A percentile compares a stretch with the other conserved stretches of the same genome.
phyloP scores from a whole-genome alignment of 2,797 vertebrate genomes.

The Pelochelys cantorii region DNA sequence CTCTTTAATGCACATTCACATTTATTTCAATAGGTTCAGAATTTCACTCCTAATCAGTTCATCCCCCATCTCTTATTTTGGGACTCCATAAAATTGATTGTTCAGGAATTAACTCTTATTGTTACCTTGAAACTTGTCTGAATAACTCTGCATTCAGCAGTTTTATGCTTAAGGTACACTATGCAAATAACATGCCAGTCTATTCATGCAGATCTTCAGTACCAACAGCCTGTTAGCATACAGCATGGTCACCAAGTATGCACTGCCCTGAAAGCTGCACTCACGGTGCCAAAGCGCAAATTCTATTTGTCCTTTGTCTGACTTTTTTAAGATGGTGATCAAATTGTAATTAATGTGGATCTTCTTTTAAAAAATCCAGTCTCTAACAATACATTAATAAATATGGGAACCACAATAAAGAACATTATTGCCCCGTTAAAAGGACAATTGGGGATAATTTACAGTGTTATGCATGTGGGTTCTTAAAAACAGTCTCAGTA shows the following conservation, averaged over 20 bases:
- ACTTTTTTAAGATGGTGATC: not conserved
- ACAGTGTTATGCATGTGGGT: not conserved
- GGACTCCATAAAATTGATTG: constrained; percentile 48
- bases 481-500: constrained; percentile 14
- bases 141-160: not conserved
- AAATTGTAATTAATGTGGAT: not conserved
- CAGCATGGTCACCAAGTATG: not conserved
- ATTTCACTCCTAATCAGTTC: not conserved
- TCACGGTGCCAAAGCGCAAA: fast-evolving
- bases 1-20: not conserved
- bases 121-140: not conserved
- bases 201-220: not conserved
- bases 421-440: not conserved
- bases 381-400: not conserved
- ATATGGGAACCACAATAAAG: not conserved
- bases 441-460: not conserved
- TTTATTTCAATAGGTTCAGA: not conserved
- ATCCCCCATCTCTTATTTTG: constrained; percentile 36
- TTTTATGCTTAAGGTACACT: not conserved
- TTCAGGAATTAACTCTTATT: constrained; percentile 56
- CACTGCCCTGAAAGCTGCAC: not conserved
- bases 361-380: not conserved
- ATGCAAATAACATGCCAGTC: not conserved
- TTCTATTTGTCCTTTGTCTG: not conserved
- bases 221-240: not conserved